Evolutionary conservation across 2,888 invertebrate species (phyloP), one percentile per base, ranked within the genome.

Genomic region (Epirrhoe alternata): DNA sequence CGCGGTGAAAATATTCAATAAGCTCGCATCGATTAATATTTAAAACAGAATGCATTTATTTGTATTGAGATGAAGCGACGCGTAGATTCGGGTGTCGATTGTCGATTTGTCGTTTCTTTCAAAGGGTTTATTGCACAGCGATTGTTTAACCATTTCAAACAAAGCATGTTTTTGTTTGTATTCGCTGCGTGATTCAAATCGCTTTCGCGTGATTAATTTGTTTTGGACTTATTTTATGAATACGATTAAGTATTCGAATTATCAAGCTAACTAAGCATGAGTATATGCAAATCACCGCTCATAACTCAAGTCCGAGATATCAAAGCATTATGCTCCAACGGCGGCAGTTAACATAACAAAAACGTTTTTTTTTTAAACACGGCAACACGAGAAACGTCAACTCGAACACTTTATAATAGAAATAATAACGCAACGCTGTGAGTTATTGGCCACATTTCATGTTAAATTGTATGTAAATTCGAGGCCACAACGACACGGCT

Each of bases 401-500:
- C 78, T 85, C 85, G 86, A 90, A 87, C 88, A 87, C 87, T 89
- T 90, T 89, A 90, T 90, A 91, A 89, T 89, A 89, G 89, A 90
- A 90, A 90, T 90, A 89, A 90, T 90, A 90, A 90, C 86, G 87
- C 82, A 86, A 88, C 89, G 86, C 80, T 81, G 82, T 92, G 90
- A 92, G 86, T 90, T 92, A 92, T 92, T 91, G 89, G 86, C 88
- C 88, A 90, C 92, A 89, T 92, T 92, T 92, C 89, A 90, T 90
- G 91, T 92, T 92, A 92, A 92, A 92, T 90, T 90, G 90, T 92
- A 92, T 92, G 92, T 92, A 92, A 92, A 92, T 92, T 89, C 78
- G 86, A 84, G 85, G 85, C 86, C 88, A 83, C 86, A 82, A 79
- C 88, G 89, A 88, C 90, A 88, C 82, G 89, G 91, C 89, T 90